These are phyloP conservation scores for Nothoprocta perdicaria DNA, from an alignment of 2,113 vertebrate species.

Conservation along the genomic window DNA sequence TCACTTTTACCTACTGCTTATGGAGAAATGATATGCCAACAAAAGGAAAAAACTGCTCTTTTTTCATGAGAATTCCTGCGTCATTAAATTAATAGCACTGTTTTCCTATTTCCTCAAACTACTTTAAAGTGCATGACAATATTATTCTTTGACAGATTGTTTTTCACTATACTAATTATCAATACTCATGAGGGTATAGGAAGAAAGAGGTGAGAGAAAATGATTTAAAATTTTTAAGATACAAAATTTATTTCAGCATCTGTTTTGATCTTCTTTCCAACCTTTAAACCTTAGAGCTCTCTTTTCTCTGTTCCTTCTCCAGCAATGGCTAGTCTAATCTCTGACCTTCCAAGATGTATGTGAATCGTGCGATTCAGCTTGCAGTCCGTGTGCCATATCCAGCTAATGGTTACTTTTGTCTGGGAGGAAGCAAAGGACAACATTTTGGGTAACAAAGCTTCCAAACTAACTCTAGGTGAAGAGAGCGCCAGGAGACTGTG, in stretches of 20 bases:
- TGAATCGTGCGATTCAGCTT: neutral
- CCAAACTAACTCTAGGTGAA: neutral
- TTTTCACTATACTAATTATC: neutral
- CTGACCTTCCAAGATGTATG: neutral
- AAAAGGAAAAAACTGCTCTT: neutral
- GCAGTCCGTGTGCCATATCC: rapidly evolving
- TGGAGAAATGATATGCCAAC: neutral
- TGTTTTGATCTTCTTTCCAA: neutral
- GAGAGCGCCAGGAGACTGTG: neutral
- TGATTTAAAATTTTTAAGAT: neutral
- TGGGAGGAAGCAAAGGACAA: neutral
- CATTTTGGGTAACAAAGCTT: neutral
- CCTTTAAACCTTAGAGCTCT: rapidly evolving
- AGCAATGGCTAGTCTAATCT: neutral
- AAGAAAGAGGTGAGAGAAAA: neutral
- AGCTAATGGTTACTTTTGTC: neutral
- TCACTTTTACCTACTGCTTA: constrained; percentile 16
- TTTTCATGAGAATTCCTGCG: neutral
- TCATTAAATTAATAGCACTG: neutral
- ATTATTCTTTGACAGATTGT: neutral
- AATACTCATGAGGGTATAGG: neutral
- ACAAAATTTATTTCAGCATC: neutral
- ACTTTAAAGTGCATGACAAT: neutral
- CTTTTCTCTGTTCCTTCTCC: neutral
- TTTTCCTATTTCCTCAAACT: neutral